A percentile compares a stretch with the other conserved stretches of the same genome.
phyloP scores from a whole-genome alignment of 2,888 invertebrate genomes.

The Drosophila nr. perissopoda region DNA sequence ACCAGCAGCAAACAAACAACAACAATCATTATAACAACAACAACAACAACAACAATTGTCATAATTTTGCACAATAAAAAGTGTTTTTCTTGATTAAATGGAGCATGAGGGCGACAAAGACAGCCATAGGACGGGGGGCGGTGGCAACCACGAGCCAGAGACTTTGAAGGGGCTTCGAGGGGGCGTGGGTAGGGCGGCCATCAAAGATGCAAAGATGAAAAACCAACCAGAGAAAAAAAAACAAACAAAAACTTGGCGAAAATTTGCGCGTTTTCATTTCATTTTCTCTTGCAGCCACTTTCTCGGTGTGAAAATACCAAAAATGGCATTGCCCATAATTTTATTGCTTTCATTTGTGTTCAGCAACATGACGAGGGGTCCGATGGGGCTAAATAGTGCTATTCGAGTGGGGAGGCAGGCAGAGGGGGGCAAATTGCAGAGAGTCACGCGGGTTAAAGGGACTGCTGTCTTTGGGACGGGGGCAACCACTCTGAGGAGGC shows the following conservation, averaged over 20 bases:
- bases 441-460: constrained; percentile 40
- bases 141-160: neutral
- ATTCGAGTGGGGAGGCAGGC: constrained; percentile 9
- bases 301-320: constrained; percentile 70
- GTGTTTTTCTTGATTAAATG: constrained; percentile 80
- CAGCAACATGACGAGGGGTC: neutral
- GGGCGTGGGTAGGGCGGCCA: neutral
- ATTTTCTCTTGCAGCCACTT: constrained; percentile 31
- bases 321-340: constrained; percentile 73
- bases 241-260: constrained; percentile 44
- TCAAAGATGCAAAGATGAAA: constrained; percentile 34
- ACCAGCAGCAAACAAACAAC: constrained; percentile 41
- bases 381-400: neutral
- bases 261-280: constrained; percentile 57
- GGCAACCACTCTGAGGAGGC: constrained; percentile 5
- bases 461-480: constrained; percentile 4
- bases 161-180: neutral
- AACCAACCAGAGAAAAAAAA: neutral
- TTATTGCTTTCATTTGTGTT: constrained; percentile 69
- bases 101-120: constrained; percentile 24
- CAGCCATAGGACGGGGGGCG: neutral
- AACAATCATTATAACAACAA: constrained; percentile 36
- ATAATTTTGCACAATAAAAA: constrained; percentile 80
- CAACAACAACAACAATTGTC: constrained; percentile 58
- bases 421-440: neutral